Conservation (phyloP, 1,140 invertebrate genomes). For the Melipona quadrifasciata region DNA sequence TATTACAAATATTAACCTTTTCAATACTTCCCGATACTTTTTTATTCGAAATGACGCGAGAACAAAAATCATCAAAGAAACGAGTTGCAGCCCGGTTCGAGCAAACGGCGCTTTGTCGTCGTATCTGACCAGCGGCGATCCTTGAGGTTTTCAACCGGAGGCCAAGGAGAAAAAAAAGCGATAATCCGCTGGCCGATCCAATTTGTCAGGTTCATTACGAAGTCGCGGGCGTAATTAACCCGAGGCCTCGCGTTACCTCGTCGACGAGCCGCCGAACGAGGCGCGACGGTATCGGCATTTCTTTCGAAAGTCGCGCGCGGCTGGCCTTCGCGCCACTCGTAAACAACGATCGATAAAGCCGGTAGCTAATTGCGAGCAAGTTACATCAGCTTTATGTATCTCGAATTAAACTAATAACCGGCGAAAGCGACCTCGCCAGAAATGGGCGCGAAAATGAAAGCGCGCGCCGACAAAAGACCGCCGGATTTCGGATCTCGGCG, state of each 20-base stretch:
- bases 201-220: constrained; percentile 4
- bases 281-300: constrained; percentile 1
- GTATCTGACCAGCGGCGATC: background rate
- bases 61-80: too few species aligned
- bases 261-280: background rate
- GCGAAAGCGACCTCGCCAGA: constrained; percentile 76
- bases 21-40: too few species aligned
- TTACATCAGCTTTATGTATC: constrained; percentile 70
- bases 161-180: background rate
- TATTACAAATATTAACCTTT: too few species aligned
- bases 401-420: constrained; percentile 75
- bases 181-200: background rate
- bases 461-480: constrained; percentile 65
- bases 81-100: too few species aligned
- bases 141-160: background rate
- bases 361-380: constrained; percentile 66
- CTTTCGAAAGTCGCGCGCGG: constrained; percentile 46
- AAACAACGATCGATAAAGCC: constrained; percentile 68
- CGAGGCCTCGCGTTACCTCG: background rate
- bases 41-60: too few species aligned
- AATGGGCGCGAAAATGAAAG: constrained; percentile 75
- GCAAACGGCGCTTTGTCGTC: background rate
- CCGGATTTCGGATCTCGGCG: constrained; percentile 43
- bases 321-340: constrained; percentile 60
- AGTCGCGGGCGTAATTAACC: constrained; percentile 19